Percentiles rank a stretch among this genome's conserved stretches.
phyloP scores from a whole-genome alignment of 2,888 invertebrate genomes.

The Cotesia congregata region DNA sequence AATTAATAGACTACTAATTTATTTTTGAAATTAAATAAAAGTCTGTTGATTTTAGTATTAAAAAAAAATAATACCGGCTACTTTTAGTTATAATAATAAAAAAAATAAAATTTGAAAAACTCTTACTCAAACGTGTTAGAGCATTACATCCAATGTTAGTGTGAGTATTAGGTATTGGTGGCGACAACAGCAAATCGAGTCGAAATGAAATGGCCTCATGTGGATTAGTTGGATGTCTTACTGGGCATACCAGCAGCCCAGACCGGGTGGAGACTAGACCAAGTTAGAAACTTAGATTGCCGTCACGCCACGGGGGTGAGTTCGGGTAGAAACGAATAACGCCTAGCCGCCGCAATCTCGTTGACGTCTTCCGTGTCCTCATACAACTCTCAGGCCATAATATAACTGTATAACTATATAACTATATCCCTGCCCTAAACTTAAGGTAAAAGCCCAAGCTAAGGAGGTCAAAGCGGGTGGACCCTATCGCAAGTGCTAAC shows the following conservation, averaged over 20 bases:
- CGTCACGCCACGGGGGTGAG: slow-evolving; percentile 54
- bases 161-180: not conserved
- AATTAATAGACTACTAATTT: too few species aligned
- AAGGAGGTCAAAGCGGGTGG: not conserved
- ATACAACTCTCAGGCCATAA: not conserved
- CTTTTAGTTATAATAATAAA: too few species aligned
- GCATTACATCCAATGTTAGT: not conserved
- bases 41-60: slow-evolving; percentile 17
- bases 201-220: slow-evolving; percentile 33
- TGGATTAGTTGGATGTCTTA: slow-evolving; percentile 51
- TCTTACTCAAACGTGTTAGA: too few species aligned
- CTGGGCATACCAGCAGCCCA: slow-evolving; percentile 50
- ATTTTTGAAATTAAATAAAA: too few species aligned
- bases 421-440: slow-evolving; percentile 7
- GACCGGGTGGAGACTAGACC: slow-evolving; percentile 28
- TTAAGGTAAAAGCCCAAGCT: slow-evolving; percentile 25
- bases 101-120: too few species aligned
- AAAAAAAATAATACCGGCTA: too few species aligned
- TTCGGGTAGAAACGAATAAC: slow-evolving; percentile 21
- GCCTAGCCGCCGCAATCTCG: slow-evolving; percentile 33
- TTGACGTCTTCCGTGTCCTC: slow-evolving; percentile 4
- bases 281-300: slow-evolving; percentile 64
- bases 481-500: slow-evolving; percentile 16
- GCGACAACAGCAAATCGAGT: slow-evolving; percentile 33
- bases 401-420: not conserved